A percentile compares a stretch with the other conserved stretches of the same genome.
Evolutionary conservation across 2,113 vertebrate genomes (phyloP).

Genomic region (Bubo blakistoni): DNA sequence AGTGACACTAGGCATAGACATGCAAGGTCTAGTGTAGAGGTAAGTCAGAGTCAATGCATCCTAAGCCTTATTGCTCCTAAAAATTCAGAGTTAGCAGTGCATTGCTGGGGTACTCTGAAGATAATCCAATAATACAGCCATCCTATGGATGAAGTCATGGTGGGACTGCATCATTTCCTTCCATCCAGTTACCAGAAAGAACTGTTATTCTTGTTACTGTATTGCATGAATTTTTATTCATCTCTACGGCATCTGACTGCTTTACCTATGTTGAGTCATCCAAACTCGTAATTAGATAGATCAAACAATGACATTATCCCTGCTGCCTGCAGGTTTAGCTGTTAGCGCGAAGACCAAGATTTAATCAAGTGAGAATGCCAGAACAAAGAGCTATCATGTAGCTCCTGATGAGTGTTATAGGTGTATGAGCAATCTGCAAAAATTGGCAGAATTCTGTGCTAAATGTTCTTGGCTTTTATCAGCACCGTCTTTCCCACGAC

Average conservation of each 20-base stretch:
- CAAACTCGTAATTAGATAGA: not conserved
- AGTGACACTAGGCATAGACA: accelerated
- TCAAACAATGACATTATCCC: not conserved
- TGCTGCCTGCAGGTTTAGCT: not conserved
- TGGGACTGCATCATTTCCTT: not conserved
- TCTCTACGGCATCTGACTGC: not conserved
- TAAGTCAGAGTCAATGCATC: not conserved
- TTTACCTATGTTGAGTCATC: not conserved
- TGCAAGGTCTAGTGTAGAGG: not conserved
- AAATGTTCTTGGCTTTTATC: not conserved
- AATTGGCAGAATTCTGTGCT: not conserved
- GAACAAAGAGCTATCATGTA: not conserved
- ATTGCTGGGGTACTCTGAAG: not conserved
- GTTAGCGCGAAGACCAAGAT: not conserved
- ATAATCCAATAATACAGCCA: not conserved
- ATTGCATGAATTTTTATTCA: not conserved
- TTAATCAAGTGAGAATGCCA: not conserved
- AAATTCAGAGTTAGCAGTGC: not conserved
- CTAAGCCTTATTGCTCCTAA: not conserved
- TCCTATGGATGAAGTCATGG: not conserved
- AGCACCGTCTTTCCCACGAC: not conserved
- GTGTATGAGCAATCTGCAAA: not conserved
- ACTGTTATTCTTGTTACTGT: not conserved
- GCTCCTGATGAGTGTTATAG: not conserved
- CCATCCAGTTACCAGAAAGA: not conserved